Evolutionary conservation across 2,888 invertebrate genomes (phyloP).

Genomic region (Limnephilus rhombicus): DNA sequence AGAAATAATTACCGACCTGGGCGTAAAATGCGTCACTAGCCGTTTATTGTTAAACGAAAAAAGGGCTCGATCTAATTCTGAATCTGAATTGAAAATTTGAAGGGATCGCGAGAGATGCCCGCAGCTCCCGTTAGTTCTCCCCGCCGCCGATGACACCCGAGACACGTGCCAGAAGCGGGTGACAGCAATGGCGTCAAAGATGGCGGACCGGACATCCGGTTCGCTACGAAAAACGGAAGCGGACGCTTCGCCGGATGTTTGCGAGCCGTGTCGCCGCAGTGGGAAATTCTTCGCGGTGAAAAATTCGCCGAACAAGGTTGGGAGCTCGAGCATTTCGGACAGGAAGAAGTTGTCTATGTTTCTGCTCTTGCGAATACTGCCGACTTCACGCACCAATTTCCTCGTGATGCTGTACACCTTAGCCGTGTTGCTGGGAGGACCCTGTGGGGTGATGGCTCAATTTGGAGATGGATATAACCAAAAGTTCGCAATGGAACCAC

Average conservation of each 20-base stretch:
- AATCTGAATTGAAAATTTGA: slow-evolving; percentile 36
- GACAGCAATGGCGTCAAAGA: slow-evolving; percentile 62
- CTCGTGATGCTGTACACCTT: slow-evolving; percentile 27
- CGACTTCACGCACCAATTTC: slow-evolving; percentile 15
- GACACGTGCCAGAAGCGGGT: slow-evolving; percentile 51
- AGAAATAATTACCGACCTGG: slow-evolving; percentile 29
- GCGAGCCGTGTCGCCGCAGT: slow-evolving; percentile 21
- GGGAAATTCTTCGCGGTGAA: slow-evolving; percentile 2
- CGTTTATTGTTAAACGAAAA: slow-evolving; percentile 32
- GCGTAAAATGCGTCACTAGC: slow-evolving; percentile 47
- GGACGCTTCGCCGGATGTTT: slow-evolving; percentile 58
- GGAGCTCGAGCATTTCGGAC: slow-evolving; percentile 40
- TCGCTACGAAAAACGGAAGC: slow-evolving; percentile 55
- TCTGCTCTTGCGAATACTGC: slow-evolving; percentile 63
- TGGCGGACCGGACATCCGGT: slow-evolving; percentile 64
- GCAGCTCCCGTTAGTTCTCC: slow-evolving; percentile 18
- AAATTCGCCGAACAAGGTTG: slow-evolving; percentile 23
- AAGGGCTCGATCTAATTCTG: slow-evolving; percentile 37
- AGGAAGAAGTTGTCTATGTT: slow-evolving; percentile 65
- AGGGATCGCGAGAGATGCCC: slow-evolving; percentile 49
- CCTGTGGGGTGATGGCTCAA: slow-evolving; percentile 44
- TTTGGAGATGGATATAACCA: slow-evolving; percentile 75
- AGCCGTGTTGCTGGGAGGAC: slow-evolving; percentile 38
- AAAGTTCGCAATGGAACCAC: slow-evolving; percentile 94
- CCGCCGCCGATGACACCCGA: slow-evolving; percentile 61